These are phyloP conservation scores for Drosophila navojoa DNA, from an alignment of 1,140 invertebrate species.

Conservation along the genomic window DNA sequence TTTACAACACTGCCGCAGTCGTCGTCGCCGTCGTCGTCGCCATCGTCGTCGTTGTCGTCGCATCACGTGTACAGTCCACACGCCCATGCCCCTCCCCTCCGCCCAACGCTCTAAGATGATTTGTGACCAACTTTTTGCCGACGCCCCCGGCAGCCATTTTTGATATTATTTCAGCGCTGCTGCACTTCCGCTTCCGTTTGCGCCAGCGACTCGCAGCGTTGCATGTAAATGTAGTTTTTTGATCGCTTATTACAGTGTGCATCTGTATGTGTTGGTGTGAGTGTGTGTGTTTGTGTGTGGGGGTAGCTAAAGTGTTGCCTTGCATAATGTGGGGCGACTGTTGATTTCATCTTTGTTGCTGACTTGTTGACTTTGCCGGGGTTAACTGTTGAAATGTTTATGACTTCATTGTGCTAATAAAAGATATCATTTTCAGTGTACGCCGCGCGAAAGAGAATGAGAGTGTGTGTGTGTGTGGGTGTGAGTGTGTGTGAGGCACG, in stretches of 20 bases:
- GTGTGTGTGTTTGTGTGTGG: neutral
- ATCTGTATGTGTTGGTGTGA: neutral
- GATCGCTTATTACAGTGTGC: constrained; percentile 66
- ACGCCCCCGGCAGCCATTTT: constrained; percentile 78
- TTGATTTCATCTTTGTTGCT: constrained; percentile 77
- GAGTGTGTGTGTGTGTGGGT: neutral
- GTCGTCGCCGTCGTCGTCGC: constrained; percentile 19
- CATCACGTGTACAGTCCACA: constrained; percentile 52
- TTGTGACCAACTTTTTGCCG: constrained; percentile 80
- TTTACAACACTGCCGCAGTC: constrained; percentile 73
- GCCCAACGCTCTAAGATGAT: constrained; percentile 59
- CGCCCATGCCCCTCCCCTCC: neutral
- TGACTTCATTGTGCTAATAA: constrained; percentile 81
- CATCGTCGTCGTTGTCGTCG: constrained; percentile 23
- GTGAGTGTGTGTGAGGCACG: constrained; percentile 17
- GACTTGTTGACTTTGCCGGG: constrained; percentile 75
- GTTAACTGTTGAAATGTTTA: constrained; percentile 76
- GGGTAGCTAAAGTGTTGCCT: neutral
- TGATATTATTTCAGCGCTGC: constrained; percentile 73
- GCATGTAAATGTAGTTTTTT: constrained; percentile 76
- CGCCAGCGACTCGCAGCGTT: constrained; percentile 51
- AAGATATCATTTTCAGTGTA: constrained; percentile 65
- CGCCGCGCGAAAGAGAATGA: neutral
- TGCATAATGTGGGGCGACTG: constrained; percentile 69
- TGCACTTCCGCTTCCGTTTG: constrained; percentile 75